Conservation (phyloP, 2,888 invertebrate genomes). For the Ochropacha duplaris region DNA sequence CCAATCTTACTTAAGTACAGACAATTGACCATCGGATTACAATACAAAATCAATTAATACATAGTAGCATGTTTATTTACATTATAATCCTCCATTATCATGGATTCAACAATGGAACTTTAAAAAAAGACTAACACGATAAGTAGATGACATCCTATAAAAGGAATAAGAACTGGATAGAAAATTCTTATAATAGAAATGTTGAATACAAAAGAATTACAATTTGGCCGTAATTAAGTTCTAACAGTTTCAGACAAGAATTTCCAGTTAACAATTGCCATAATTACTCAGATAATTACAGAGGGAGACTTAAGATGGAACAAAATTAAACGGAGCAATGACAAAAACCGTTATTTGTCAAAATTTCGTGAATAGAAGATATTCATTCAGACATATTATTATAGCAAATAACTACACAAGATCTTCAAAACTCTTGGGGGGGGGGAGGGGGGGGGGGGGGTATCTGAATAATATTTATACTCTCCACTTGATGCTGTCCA, state of each 20-base stretch:
- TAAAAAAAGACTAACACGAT: background rate
- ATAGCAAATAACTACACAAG: background rate
- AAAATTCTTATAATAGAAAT: too few relatives aligned
- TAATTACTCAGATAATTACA: background rate
- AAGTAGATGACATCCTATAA: too few relatives aligned
- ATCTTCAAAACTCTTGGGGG: too few relatives aligned
- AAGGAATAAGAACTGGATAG: too few relatives aligned
- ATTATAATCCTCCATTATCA: background rate
- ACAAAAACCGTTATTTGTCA: background rate
- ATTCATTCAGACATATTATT: too few relatives aligned
- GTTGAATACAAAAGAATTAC: background rate
- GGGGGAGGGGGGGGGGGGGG: too few relatives aligned
- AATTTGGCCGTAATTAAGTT: background rate
- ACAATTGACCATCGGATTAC: background rate
- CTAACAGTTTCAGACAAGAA: conserved; percentile 7
- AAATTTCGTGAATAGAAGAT: too few relatives aligned
- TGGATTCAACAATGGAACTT: background rate
- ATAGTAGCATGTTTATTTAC: background rate
- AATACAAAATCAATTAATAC: background rate
- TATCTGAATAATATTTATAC: too few relatives aligned
- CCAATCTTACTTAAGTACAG: background rate
- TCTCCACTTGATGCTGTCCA: background rate
- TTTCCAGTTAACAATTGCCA: conserved; percentile 1
- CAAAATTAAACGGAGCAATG: background rate
- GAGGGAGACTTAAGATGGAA: background rate